Base-by-base conservation (phyloP, 2,888 invertebrate genomes). In the Standfussiana lucernea region DNA sequence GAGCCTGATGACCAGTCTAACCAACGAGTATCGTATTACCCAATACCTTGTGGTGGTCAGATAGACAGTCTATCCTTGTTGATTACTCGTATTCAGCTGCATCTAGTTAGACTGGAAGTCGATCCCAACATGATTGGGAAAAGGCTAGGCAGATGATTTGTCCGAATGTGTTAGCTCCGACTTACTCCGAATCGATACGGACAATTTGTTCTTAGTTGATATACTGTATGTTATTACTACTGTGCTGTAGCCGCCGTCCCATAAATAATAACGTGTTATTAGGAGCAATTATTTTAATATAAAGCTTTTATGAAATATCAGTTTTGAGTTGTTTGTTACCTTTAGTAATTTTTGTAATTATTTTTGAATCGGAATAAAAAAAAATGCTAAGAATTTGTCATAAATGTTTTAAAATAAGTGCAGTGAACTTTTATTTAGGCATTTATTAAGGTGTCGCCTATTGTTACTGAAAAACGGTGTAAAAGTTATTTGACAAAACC, bases 191-290 rank as follows among this genome's bases (percentile, higher is more conserved):
- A 15, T 24, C 24, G 2, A 56, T 28, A 18, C 35, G 21, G 1
- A 61, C 3, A 3, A 61, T 61, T 61, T 32, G 61, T 40, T 40
- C 18, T 18, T 10, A 40, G 18, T 64, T 64, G 64, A 64, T 18
- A 8, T 64, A 64, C 64, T 64, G 64, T n/a, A n/a, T 28, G n/a
- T n/a, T 64, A 7, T 8, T n/a, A 64, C 37, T 40, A 28, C 40
- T 15, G 40, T 28, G 1, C 37, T 53, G 5, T 69, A 35, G 65
- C 47, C 59, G 42, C 75, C 47, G 68, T 59, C 47, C 64, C 50
- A 61, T 81, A 67, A 82, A 79, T 87, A 85, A 88, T 86, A 88
- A 72, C 77, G 66, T 37, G 66, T 71, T 81, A 86, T 87, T 75
- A 85, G 21, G 71, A 75, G 74, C 87, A 79, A 88, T 87, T 87